Evolutionary conservation across 2,113 vertebrate species (phyloP).

Genomic region (Petroica traversi): DNA sequence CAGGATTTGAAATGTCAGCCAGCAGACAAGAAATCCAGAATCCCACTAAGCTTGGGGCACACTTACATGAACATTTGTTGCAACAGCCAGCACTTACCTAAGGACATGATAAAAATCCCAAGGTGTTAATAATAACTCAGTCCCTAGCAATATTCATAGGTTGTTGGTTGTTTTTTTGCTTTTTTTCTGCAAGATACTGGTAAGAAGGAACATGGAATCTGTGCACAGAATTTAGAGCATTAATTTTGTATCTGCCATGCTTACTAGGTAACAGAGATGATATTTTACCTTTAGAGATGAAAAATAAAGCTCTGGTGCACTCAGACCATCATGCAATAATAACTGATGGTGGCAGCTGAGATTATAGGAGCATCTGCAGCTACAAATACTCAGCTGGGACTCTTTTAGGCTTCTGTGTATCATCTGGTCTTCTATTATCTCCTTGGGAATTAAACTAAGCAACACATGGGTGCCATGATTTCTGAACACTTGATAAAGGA

Average conservation of each 20-base stretch:
- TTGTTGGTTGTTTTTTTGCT: not conserved
- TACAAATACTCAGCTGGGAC: slow-evolving; percentile 11
- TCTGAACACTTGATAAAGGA: not conserved
- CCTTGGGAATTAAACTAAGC: not conserved
- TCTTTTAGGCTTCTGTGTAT: slow-evolving; percentile 9
- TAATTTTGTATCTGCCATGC: not conserved
- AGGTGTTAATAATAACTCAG: not conserved
- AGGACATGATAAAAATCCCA: not conserved
- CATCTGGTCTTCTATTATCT: not conserved
- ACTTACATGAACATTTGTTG: not conserved
- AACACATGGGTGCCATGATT: slow-evolving; percentile 23
- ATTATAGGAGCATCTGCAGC: not conserved
- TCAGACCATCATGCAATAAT: not conserved
- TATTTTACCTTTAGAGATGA: not conserved
- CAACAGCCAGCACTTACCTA: not conserved
- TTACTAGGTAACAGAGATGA: not conserved
- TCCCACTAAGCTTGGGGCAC: not conserved
- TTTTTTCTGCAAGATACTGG: not conserved
- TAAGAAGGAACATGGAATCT: not conserved
- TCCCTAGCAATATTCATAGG: not conserved
- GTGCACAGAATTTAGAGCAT: not conserved
- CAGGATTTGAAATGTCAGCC: not conserved
- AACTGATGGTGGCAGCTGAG: slow-evolving; percentile 7
- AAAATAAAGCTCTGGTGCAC: not conserved
- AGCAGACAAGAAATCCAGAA: not conserved